Evolutionary conservation across 2,113 vertebrate genomes (phyloP).

Genomic region (Lepus americanus): DNA sequence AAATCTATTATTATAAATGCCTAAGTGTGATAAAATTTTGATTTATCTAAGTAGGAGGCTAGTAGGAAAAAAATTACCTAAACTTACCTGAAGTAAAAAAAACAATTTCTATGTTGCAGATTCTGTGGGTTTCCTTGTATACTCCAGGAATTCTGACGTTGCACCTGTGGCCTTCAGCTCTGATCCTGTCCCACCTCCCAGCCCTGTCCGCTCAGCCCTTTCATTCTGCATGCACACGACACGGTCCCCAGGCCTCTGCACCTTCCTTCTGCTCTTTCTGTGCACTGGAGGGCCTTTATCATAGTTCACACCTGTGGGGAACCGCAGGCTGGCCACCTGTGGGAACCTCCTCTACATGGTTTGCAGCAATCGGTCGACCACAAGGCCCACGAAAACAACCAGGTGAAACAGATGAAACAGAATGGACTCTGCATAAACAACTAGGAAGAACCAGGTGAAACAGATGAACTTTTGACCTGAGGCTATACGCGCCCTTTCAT

Average conservation of each 20-base stretch:
- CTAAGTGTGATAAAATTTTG: neutral
- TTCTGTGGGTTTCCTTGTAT: neutral
- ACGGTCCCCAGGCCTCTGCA: neutral
- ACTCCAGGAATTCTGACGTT: neutral
- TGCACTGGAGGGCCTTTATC: neutral
- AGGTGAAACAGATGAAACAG: too few species aligned
- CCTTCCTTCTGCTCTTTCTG: neutral
- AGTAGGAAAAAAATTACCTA: slow-evolving; percentile 5
- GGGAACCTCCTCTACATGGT: too few species aligned
- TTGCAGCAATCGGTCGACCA: too few species aligned
- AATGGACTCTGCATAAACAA: too few species aligned
- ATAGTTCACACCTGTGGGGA: neutral
- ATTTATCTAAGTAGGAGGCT: slow-evolving; percentile 2
- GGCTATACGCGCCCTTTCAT: too few species aligned
- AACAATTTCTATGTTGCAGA: neutral
- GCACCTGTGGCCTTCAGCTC: neutral
- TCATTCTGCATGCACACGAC: neutral
- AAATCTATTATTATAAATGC: neutral
- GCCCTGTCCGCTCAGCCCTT: neutral
- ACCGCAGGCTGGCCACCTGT: too few species aligned
- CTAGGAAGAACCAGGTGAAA: too few species aligned
- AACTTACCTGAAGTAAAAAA: neutral
- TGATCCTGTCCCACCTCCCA: neutral
- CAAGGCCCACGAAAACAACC: too few species aligned
- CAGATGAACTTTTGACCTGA: too few species aligned